phyloP scores from a whole-genome alignment of 2,888 invertebrate species.

The Ryuthela nishihirai region DNA sequence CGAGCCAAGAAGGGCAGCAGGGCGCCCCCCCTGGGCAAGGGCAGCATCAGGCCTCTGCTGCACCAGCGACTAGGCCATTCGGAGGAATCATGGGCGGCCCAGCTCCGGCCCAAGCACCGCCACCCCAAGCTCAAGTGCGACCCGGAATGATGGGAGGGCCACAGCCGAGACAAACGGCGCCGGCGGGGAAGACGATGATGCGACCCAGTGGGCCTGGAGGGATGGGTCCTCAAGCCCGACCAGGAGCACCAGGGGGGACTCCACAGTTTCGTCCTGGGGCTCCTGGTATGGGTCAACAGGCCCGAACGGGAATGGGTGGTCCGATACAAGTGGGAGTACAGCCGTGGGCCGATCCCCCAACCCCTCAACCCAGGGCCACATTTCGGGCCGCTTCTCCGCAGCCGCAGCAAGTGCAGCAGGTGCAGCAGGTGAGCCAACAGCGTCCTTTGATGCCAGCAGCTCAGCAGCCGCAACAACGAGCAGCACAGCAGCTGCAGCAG shows the following conservation, averaged over 20 bases:
- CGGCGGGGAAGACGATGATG: background rate
- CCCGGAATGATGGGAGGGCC: background rate
- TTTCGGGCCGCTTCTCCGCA: background rate
- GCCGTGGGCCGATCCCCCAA: conserved; percentile 37
- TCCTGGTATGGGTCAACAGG: conserved; percentile 4
- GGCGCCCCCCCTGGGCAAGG: conserved; percentile 8
- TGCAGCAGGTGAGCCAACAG: background rate
- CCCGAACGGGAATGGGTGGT: too few relatives aligned
- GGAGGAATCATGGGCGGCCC: background rate
- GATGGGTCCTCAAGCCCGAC: background rate
- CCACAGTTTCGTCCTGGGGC: conserved; percentile 4
- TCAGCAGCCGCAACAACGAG: conserved; percentile 10
- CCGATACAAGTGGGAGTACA: conserved; percentile 32
- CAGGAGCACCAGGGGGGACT: conserved; percentile 1
- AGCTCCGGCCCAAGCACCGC: background rate
- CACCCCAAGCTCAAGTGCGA: background rate
- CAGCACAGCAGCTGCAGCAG: conserved; percentile 19
- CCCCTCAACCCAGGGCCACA: conserved; percentile 14
- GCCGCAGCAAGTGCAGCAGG: background rate
- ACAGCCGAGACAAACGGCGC: too few relatives aligned
- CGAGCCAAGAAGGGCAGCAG: conserved; percentile 28
- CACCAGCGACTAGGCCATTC: conserved; percentile 7
- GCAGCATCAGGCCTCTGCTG: too few relatives aligned
- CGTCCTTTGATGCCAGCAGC: conserved; percentile 1
- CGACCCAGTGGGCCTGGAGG: conserved; percentile 1